These are phyloP conservation scores for Entomobrya proxima DNA, from an alignment of 2,888 invertebrate genomes.

Conservation along the genomic window DNA sequence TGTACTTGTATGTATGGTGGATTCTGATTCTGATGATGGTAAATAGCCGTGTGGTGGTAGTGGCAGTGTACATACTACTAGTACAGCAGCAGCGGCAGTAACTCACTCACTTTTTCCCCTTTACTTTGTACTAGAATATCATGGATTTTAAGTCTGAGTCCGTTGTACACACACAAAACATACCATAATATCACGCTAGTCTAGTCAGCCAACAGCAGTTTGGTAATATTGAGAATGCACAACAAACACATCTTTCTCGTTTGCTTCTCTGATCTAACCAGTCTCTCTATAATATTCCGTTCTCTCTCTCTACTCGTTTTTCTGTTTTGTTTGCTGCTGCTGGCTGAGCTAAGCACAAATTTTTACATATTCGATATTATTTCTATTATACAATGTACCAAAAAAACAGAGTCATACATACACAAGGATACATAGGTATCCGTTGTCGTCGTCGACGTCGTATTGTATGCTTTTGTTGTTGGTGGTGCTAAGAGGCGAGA, in stretches of 20 bases:
- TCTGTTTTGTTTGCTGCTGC: constrained; percentile 18
- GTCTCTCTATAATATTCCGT: background rate
- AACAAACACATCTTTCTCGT: constrained; percentile 19
- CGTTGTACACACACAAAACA: constrained; percentile 28
- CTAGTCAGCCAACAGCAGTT: background rate
- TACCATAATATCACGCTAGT: background rate
- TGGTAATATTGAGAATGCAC: background rate
- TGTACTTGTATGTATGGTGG: background rate
- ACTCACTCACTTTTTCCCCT: constrained; percentile 51
- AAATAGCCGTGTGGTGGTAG: background rate
- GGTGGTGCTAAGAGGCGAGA: background rate
- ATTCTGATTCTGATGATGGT: background rate
- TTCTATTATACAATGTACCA: constrained; percentile 56
- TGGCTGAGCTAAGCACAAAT: constrained; percentile 11
- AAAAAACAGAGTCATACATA: constrained; percentile 42
- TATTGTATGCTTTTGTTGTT: background rate
- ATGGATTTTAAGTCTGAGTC: constrained; percentile 34
- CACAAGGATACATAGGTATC: constrained; percentile 29
- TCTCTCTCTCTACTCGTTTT: background rate
- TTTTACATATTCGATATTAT: constrained; percentile 54
- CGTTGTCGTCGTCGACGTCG: background rate
- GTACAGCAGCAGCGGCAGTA: constrained; percentile 39
- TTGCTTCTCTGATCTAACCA: constrained; percentile 25
- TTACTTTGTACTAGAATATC: too few species aligned
- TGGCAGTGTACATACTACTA: background rate